Evolutionary conservation across 2,888 invertebrate species (phyloP).

Genomic region (Ametastegia equiseti): DNA sequence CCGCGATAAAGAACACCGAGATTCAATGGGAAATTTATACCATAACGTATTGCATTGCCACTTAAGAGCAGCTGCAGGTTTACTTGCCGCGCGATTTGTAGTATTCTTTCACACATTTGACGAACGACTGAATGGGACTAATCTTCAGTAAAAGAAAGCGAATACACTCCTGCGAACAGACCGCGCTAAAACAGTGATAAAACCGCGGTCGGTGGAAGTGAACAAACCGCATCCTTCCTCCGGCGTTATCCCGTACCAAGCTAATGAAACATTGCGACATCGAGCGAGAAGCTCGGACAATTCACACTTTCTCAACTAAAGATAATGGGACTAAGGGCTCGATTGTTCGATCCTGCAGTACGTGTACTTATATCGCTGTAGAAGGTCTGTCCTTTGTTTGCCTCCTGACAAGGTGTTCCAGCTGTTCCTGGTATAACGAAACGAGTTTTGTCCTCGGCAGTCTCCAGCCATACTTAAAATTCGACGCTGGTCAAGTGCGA

Average conservation of each 20-base stretch:
- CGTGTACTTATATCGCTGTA: slow-evolving; percentile 26
- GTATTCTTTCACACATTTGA: slow-evolving; percentile 16
- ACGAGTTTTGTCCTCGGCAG: slow-evolving; percentile 13
- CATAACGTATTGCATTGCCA: not conserved
- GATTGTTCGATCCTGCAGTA: slow-evolving; percentile 29
- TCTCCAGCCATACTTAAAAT: slow-evolving; percentile 28
- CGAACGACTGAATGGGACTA: slow-evolving; percentile 30
- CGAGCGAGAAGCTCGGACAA: not conserved
- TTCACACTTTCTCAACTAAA: slow-evolving; percentile 28
- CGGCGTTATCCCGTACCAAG: slow-evolving; percentile 9
- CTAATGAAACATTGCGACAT: slow-evolving; percentile 21
- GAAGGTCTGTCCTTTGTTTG: slow-evolving; percentile 32
- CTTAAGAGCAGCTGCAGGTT: not conserved
- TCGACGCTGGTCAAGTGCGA: slow-evolving; percentile 9
- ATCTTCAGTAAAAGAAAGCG: not conserved
- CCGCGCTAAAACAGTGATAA: not conserved
- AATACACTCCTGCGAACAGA: not conserved
- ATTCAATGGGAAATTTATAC: not conserved
- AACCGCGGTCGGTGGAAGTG: slow-evolving; percentile 34
- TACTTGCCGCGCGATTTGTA: not conserved
- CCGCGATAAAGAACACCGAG: not conserved
- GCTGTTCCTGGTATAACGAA: slow-evolving; percentile 35
- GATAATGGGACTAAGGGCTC: slow-evolving; percentile 39
- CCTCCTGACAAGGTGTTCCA: slow-evolving; percentile 32
- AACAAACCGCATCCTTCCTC: slow-evolving; percentile 31